Evolutionary conservation across 2,797 vertebrate genomes (phyloP).

Genomic region (Ctenochaetus hawaiiensis): DNA sequence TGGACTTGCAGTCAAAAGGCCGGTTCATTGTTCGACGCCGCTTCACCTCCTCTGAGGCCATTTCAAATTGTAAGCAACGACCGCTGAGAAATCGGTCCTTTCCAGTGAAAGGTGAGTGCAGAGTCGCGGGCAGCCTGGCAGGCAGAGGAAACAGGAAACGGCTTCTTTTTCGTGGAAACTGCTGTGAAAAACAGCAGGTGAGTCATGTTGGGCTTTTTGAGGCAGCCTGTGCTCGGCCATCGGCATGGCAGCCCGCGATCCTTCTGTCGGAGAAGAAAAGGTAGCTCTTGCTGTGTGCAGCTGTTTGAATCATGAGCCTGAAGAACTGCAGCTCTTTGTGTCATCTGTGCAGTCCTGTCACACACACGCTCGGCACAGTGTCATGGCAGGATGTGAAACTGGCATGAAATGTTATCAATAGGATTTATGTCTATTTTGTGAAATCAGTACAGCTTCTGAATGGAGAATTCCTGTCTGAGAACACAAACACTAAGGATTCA

Average conservation of each 20-base stretch:
- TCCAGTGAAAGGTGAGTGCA: conserved; percentile 51
- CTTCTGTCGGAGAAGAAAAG: conserved; percentile 58
- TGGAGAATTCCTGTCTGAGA: too few relatives aligned
- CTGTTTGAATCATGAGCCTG: conserved; percentile 8
- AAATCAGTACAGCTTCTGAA: too few relatives aligned
- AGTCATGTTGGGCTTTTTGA: conserved; percentile 46
- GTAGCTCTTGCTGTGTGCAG: conserved; percentile 29
- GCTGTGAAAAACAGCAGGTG: conserved; percentile 45
- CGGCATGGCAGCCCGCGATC: conserved; percentile 43
- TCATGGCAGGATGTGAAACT: too few relatives aligned
- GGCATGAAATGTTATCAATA: too few relatives aligned
- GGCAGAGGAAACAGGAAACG: conserved; percentile 27
- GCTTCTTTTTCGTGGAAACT: conserved; percentile 37
- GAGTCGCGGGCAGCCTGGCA: conserved; percentile 35
- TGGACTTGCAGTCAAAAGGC: conserved; percentile 1
- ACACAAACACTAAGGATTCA: too few relatives aligned
- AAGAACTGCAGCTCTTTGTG: conserved; percentile 1
- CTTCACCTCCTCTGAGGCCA: conserved; percentile 37
- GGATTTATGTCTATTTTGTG: too few relatives aligned
- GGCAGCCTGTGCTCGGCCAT: conserved; percentile 47
- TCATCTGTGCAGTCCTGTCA: not conserved
- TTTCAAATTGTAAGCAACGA: conserved; percentile 39
- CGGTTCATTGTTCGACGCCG: conserved; percentile 8
- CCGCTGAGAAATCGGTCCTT: conserved; percentile 52
- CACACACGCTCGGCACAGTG: too few relatives aligned